Evolutionary conservation across 2,888 invertebrate species (phyloP).

Genomic region (Sycophila texana): DNA sequence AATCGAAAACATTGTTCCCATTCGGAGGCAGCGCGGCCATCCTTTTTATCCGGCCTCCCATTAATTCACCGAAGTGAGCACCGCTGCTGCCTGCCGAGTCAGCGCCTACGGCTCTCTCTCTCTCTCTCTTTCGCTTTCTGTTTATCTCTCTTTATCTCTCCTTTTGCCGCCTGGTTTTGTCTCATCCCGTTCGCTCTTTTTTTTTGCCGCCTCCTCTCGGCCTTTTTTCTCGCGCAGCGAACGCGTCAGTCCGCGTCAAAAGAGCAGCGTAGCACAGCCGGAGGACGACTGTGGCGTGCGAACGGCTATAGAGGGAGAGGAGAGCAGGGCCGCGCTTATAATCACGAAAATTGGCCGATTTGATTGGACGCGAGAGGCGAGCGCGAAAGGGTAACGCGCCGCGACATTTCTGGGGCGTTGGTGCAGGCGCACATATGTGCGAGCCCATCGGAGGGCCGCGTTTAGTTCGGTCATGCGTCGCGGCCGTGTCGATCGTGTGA

Average conservation of each 20-base stretch:
- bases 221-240: too few species aligned
- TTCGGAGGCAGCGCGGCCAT: slow-evolving; percentile 1
- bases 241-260: slow-evolving; percentile 11
- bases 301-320: not conserved
- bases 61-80: slow-evolving; percentile 44
- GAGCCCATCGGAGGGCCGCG: too few species aligned
- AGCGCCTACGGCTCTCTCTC: slow-evolving; percentile 16
- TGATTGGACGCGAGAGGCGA: slow-evolving; percentile 11
- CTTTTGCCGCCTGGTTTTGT: not conserved
- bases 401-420: not conserved
- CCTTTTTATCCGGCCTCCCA: slow-evolving; percentile 3
- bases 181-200: not conserved
- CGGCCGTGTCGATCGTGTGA: too few species aligned
- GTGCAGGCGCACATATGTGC: not conserved
- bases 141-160: not conserved
- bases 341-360: slow-evolving; percentile 34
- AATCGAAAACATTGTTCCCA: slow-evolving; percentile 44
- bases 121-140: not conserved
- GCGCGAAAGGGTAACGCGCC: not conserved
- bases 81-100: not conserved
- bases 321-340: slow-evolving; percentile 1
- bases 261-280: not conserved
- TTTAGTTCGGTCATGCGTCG: too few species aligned
- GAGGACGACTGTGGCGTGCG: not conserved
- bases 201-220: too few species aligned